These are phyloP conservation scores for Gadus macrocephalus DNA, from an alignment of 2,113 vertebrate species.

Conservation along the genomic window DNA sequence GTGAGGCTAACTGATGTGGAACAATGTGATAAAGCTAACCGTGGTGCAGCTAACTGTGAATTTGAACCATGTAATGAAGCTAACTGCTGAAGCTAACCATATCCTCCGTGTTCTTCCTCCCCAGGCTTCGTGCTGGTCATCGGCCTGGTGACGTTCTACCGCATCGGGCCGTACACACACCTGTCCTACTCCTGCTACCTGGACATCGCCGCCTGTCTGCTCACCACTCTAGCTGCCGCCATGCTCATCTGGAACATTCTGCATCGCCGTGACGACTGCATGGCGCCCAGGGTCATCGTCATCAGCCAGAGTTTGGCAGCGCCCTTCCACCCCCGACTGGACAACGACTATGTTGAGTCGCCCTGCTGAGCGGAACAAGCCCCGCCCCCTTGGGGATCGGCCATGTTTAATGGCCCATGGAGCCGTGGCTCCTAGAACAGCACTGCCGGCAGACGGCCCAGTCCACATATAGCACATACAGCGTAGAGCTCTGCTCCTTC, in stretches of 20 bases:
- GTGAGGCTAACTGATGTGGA: no score
- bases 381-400: background rate
- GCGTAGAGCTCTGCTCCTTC: no score
- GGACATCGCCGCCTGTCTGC: constrained; percentile 89
- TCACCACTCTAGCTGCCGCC: constrained; percentile 90
- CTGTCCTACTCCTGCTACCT: constrained; percentile 97
- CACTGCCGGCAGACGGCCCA: no score
- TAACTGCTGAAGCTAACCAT: background rate
- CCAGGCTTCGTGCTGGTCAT: constrained; percentile 96
- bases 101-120: constrained; percentile 13
- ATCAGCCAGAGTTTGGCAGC: constrained; percentile 85
- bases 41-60: no score
- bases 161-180: constrained; percentile 87
- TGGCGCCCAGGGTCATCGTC: constrained; percentile 85
- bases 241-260: constrained; percentile 98
- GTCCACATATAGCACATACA: no score
- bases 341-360: constrained; percentile 96
- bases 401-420: no score
- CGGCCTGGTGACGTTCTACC: constrained; percentile 94
- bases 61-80: constrained; percentile 4
- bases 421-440: no score
- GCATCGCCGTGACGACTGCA: constrained; percentile 93
- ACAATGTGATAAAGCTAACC: no score
- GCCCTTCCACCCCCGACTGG: constrained; percentile 80
- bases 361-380: constrained; percentile 78